Percentiles rank a stretch among this genome's conserved stretches.
phyloP scores from a whole-genome alignment of 2,113 vertebrate genomes.

The Microcebus murinus region DNA sequence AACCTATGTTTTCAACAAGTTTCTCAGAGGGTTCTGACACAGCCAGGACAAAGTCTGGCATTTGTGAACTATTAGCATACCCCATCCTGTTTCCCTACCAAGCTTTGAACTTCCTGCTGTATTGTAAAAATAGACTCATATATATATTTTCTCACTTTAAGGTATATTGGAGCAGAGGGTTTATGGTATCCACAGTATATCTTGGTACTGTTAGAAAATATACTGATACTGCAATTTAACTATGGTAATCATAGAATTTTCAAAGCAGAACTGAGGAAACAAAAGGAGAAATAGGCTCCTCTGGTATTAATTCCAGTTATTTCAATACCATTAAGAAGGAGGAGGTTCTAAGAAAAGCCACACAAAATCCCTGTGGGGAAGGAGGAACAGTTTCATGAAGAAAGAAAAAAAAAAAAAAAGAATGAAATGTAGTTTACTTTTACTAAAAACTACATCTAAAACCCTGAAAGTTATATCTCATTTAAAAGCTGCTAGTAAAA shows the following conservation, averaged over 20 bases:
- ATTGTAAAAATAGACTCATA: not conserved
- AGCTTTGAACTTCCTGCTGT: not conserved
- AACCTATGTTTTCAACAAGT: not conserved
- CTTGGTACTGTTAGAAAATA: not conserved
- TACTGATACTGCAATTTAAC: not conserved
- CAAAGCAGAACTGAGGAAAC: constrained; percentile 56
- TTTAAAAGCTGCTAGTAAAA: constrained; percentile 28
- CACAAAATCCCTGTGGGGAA: constrained; percentile 13
- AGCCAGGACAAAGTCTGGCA: not conserved
- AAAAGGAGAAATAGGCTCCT: constrained; percentile 41
- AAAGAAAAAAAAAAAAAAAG: not conserved
- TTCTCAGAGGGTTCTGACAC: not conserved
- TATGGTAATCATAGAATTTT: not conserved
- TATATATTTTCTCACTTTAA: not conserved
- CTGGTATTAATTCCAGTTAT: constrained; percentile 48
- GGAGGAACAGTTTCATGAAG: constrained; percentile 12
- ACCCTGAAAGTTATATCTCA: constrained; percentile 20
- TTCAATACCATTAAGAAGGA: constrained; percentile 59
- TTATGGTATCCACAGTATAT: not conserved
- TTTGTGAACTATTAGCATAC: not conserved
- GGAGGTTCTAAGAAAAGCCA: constrained; percentile 67
- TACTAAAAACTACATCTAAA: constrained; percentile 48
- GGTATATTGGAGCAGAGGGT: not conserved
- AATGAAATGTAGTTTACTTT: constrained; percentile 21
- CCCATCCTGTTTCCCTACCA: not conserved